phyloP scores from a whole-genome alignment of 2,113 vertebrate species.

The Macroglossus sobrinus region DNA sequence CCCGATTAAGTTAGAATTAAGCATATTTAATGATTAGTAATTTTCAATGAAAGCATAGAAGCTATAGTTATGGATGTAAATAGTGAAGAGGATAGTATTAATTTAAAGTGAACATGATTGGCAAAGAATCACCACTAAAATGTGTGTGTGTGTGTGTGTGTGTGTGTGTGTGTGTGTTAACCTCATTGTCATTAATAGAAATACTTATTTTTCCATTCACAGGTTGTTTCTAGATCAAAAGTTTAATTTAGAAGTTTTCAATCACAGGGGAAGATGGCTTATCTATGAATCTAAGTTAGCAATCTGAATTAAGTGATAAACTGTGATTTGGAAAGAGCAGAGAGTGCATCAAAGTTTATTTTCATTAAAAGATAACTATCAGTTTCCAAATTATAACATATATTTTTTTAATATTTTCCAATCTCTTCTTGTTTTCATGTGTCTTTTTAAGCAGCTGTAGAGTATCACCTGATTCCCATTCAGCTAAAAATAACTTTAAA shows the following conservation, averaged over 20 bases:
- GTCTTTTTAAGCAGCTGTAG: not conserved
- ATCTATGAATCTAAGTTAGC: not conserved
- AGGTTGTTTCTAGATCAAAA: not conserved
- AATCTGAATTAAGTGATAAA: not conserved
- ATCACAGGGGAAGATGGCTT: not conserved
- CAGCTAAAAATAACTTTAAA: not conserved
- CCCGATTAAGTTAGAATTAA: not conserved
- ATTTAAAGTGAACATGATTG: not conserved
- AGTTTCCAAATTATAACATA: not conserved
- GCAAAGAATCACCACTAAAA: not conserved
- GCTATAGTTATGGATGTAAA: not conserved
- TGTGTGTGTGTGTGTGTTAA: too few relatives aligned
- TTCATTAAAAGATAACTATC: not conserved
- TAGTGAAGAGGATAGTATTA: not conserved
- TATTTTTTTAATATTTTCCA: too few relatives aligned
- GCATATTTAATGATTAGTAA: not conserved
- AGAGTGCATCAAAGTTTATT: not conserved
- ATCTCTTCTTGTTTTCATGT: not conserved
- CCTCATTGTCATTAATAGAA: not conserved
- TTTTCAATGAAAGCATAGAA: not conserved
- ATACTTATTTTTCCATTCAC: not conserved
- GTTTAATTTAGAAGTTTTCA: not conserved
- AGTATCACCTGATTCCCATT: not conserved
- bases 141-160: not conserved
- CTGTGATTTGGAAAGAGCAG: not conserved